Base-by-base conservation (phyloP, 2,113 vertebrate species). In the Pavo muticus region DNA sequence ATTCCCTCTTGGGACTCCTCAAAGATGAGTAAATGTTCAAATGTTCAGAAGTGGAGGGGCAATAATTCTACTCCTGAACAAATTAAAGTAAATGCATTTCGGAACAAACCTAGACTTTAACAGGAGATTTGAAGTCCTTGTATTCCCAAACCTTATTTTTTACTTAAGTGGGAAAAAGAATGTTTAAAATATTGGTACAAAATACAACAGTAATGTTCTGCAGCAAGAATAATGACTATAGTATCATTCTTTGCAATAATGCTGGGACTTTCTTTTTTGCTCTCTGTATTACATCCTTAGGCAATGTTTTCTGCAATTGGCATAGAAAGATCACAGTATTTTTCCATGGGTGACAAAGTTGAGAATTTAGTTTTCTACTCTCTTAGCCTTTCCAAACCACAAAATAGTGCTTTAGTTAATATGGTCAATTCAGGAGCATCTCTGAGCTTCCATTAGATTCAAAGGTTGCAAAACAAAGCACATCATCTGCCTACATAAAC, bases 261-360 rank as follows among this genome's bases (percentile, higher is more conserved):
- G 45, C 74, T 67, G 68, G 50, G 74, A 60, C 48, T 83, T 72
- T 50, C 56, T 8, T 6, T 84, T 77, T 72, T 59, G 15, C 54
- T 85, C 59, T 71, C 48, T 76, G 29, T 59, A 63, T 70, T 80
- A 60, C 32, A 40, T 16, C 78, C 75, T 67, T 15, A 1, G 91
- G 94, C 93, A 83, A 70, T 37, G 35, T 73, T 91, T 92, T 56
- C 72, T 94, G 81, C 64, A 85, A 60, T 13, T 79, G 89, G n/a
- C 75, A 77, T 56, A 50, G 81, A 54, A 87, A 91, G 35, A 77
- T 35, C 47, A 83, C n/a, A 83, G 45, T 82, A 64, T 67, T 85
- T 85, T 82, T 75, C 47, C 50, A 29, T 42, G 8, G 18, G 64
- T 73, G 64, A 77, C 44, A 87, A 92, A 76, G 37, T 48, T 65